Evolutionary conservation across 2,888 invertebrate genomes (phyloP).

Genomic region (Chironomus tentans): DNA sequence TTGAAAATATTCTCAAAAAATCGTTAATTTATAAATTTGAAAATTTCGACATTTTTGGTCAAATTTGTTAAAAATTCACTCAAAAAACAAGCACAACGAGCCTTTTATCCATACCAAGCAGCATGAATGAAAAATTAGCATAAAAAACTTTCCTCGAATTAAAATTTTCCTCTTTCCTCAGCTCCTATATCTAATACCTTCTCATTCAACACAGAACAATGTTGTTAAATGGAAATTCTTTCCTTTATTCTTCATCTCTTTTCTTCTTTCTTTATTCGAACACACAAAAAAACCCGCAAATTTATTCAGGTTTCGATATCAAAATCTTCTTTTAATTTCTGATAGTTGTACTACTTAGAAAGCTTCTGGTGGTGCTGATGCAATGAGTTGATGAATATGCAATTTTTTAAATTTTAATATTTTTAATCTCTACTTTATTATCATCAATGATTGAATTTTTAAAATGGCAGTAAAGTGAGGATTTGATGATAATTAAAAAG

Average conservation of each 20-base stretch:
- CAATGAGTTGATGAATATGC: slow-evolving; percentile 19
- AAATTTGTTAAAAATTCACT: too few species aligned
- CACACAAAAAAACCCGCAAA: not conserved
- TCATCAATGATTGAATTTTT: not conserved
- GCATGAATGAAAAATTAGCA: not conserved
- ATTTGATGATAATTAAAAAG: not conserved
- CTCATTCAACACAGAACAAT: not conserved
- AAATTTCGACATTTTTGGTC: too few species aligned
- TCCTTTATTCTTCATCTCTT: not conserved
- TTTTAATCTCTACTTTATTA: not conserved
- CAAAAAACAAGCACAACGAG: not conserved
- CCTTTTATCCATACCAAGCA: not conserved
- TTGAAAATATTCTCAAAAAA: too few species aligned
- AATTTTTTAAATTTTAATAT: not conserved
- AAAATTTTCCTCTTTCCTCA: not conserved
- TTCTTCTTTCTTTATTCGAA: too few species aligned
- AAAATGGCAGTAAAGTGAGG: not conserved
- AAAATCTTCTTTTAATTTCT: not conserved
- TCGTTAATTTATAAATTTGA: too few species aligned
- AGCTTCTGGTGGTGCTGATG: not conserved
- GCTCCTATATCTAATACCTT: not conserved
- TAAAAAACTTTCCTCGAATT: not conserved
- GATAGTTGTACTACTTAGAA: too few species aligned
- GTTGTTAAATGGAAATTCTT: slow-evolving; percentile 1
- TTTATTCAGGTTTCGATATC: slow-evolving; percentile 16